Conservation (phyloP, 2,113 vertebrate genomes). For the Planiliza haematocheilus region DNA sequence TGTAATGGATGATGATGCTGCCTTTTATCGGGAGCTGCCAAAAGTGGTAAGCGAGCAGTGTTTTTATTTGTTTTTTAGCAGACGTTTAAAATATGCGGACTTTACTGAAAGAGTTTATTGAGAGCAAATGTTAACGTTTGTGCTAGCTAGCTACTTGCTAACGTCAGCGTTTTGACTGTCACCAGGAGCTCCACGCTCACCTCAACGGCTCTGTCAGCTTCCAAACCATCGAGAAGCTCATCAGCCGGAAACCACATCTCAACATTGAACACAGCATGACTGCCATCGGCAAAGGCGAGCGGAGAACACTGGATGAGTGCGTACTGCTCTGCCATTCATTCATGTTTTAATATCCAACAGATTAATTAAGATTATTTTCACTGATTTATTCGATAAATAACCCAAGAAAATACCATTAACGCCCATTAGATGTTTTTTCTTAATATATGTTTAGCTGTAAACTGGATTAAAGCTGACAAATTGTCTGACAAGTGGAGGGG, state of each 20-base stretch:
- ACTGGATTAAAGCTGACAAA: background rate
- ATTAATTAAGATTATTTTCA: too few relatives aligned
- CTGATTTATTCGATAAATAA: too few relatives aligned
- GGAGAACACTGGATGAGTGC: constrained; percentile 91
- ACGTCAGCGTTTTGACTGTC: constrained; percentile 38
- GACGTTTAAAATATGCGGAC: fast-evolving
- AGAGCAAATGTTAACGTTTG: background rate
- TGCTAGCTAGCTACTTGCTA: constrained; percentile 34
- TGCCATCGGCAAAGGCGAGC: constrained; percentile 89
- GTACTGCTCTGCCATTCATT: constrained; percentile 54
- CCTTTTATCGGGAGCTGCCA: constrained; percentile 80
- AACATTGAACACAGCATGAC: constrained; percentile 90
- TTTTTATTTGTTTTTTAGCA: background rate
- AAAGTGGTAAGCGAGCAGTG: constrained; percentile 79
- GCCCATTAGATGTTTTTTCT: background rate
- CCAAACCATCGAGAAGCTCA: constrained; percentile 91
- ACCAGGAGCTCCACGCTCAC: constrained; percentile 96
- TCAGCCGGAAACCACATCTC: constrained; percentile 88
- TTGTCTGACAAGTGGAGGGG: background rate
- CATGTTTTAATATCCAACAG: background rate
- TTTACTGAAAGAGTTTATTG: background rate
- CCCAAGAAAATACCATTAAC: too few relatives aligned
- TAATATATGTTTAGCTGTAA: background rate
- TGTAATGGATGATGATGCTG: constrained; percentile 69
- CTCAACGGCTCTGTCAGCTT: constrained; percentile 94